Base-by-base conservation (phyloP, 1,140 invertebrate genomes). In the Bombus waltoni region DNA sequence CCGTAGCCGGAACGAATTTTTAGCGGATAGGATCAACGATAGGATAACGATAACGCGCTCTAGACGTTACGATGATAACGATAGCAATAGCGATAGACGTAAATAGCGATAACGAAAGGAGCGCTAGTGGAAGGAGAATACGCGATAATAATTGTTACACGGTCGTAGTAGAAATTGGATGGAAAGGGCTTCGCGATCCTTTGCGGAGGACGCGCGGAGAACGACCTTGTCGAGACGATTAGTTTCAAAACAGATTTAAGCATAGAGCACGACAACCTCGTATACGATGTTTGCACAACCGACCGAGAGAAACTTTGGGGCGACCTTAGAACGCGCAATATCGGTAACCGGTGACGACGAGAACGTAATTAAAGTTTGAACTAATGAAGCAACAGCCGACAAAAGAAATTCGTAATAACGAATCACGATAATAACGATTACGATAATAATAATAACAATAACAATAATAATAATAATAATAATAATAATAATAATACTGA, bases 321-420 rank as follows among this genome's bases (percentile, higher is more conserved):
- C 38, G 13, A 72, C 40, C 40, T 15, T 42, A 44, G 40, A 88
- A 88, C 87, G 88, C 84, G 84, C 88, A 86, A 89, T 89, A 87
- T 87, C 80, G 87, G 62, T 47, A 28, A 13, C 28, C 44, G 4
- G 42, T 70, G 44, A n/a, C 62, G 11, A 77, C 40, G 38, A 40
- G 47, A 59, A 85, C 42, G 57, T 66, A n/a, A 38, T 42, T 65
- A 13, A 66, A 66, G 18, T 47, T 82, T 73, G 70, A 80, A 74
- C 59, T 62, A 57, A 77, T 18, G 2, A 68, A 68, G 13, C 40
- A 75, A 44, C 44, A 79, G 18, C 79, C 53, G 83, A 88, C 53
- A 77, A 57, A 74, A 68, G 70, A 76, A 78, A 88, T 68, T 83
- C 71, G 83, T 70, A 57, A 70, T 57, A 82, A 82, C 40, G 22